Evolutionary conservation across 1,140 invertebrate genomes (phyloP).

Genomic region (Pollicipes pollicipes): DNA sequence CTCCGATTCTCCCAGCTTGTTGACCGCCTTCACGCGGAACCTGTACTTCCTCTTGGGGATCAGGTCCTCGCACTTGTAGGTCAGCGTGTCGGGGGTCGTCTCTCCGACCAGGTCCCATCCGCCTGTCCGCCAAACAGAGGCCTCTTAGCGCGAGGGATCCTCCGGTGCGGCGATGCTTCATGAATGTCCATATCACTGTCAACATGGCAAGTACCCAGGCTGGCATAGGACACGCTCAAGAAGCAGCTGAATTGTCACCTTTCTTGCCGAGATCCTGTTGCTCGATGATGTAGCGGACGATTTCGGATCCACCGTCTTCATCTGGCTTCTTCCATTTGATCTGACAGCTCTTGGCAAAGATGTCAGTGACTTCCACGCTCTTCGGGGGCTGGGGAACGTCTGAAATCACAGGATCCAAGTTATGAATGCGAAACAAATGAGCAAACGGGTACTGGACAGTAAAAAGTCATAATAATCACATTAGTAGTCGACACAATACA

Average conservation of each 20-base stretch:
- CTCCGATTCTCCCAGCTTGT: slow-evolving; percentile 44
- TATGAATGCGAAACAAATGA: too few relatives aligned
- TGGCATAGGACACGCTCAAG: too few relatives aligned
- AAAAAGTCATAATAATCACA: too few relatives aligned
- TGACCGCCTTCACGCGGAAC: slow-evolving; percentile 37
- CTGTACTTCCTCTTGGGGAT: slow-evolving; percentile 53
- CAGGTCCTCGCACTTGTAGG: slow-evolving; percentile 38
- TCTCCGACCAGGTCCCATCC: slow-evolving; percentile 19
- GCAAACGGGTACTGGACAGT: too few relatives aligned
- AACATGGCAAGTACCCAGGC: too few relatives aligned
- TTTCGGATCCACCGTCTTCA: slow-evolving; percentile 81
- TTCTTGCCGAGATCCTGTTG: slow-evolving; percentile 75
- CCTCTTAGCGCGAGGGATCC: too few relatives aligned
- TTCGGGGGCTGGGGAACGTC: slow-evolving; percentile 70
- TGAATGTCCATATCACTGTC: too few relatives aligned
- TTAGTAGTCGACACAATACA: too few relatives aligned
- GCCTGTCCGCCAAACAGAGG: too few relatives aligned
- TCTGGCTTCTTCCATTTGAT: slow-evolving; percentile 77
- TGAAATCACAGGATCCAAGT: slow-evolving; percentile 20
- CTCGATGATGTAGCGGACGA: slow-evolving; percentile 85
- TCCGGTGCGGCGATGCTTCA: too few relatives aligned
- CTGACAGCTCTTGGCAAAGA: slow-evolving; percentile 79
- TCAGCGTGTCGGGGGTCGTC: slow-evolving; percentile 13
- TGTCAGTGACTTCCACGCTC: slow-evolving; percentile 74
- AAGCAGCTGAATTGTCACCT: too few relatives aligned